Conservation (phyloP, 2,113 vertebrate species). For the Balaeniceps rex region DNA sequence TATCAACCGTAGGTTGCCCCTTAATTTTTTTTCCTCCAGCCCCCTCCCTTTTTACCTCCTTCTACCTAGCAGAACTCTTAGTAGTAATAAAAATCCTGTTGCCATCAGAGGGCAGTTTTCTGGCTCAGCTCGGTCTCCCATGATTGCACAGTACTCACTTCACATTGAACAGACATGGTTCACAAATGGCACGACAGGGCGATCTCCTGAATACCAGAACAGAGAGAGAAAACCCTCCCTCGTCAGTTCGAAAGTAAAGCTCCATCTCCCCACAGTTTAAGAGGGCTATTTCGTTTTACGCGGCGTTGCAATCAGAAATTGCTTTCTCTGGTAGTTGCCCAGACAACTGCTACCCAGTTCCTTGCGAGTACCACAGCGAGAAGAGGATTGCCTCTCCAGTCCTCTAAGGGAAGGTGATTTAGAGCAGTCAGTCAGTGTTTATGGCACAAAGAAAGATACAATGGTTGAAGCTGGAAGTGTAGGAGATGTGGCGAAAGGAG, state of each 20-base stretch:
- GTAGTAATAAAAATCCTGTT: background rate
- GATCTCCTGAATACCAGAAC: background rate
- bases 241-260: background rate
- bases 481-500: background rate
- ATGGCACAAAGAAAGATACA: conserved; percentile 39
- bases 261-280: background rate
- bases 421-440: background rate
- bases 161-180: conserved; percentile 4
- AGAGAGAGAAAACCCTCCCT: background rate
- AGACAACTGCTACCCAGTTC: conserved; percentile 30
- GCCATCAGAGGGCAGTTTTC: background rate
- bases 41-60: background rate
- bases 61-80: background rate
- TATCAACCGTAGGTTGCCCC: background rate
- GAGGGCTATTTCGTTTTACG: conserved; percentile 2
- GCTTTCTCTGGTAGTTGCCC: conserved; percentile 40
- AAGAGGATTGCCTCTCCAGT: background rate
- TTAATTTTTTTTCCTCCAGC: background rate
- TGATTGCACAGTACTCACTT: conserved; percentile 26
- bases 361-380: background rate
- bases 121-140: background rate
- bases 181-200: conserved; percentile 9
- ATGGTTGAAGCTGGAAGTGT: background rate
- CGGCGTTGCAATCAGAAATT: conserved; percentile 13
- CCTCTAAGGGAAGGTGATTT: conserved; percentile 14